Conservation (phyloP, 2,113 vertebrate species). For the Delphinapterus leucas region DNA sequence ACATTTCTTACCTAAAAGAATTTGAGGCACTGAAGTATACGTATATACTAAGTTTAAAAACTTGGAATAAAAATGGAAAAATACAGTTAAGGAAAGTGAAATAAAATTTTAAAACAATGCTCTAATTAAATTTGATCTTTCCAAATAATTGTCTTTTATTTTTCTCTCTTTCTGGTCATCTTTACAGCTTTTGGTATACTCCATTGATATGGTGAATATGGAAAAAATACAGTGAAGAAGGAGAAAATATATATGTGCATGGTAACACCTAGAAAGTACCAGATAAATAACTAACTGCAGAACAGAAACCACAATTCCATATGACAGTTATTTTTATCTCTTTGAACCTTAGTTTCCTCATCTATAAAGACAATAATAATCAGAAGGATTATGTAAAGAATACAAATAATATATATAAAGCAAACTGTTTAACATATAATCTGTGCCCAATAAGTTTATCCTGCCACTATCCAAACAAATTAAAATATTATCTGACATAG, state of each 20-base stretch:
- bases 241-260: neutral
- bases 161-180: neutral
- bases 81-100: neutral
- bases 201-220: neutral
- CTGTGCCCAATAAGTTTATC: neutral
- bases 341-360: neutral
- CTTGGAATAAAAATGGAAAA: neutral
- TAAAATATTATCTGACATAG: conserved; percentile 13
- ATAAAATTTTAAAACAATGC: neutral
- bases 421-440: neutral
- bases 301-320: neutral
- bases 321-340: neutral
- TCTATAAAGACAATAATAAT: neutral
- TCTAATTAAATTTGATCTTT: neutral
- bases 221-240: neutral
- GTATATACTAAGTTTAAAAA: neutral
- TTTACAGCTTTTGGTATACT: neutral
- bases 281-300: neutral
- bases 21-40: neutral
- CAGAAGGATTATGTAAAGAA: neutral
- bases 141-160: neutral
- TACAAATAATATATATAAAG: neutral
- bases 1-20: neutral
- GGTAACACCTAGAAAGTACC: neutral
- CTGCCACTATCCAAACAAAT: neutral